Evolutionary conservation across 2,888 invertebrate species (phyloP).

Genomic region (Carterocephalus palaemon): DNA sequence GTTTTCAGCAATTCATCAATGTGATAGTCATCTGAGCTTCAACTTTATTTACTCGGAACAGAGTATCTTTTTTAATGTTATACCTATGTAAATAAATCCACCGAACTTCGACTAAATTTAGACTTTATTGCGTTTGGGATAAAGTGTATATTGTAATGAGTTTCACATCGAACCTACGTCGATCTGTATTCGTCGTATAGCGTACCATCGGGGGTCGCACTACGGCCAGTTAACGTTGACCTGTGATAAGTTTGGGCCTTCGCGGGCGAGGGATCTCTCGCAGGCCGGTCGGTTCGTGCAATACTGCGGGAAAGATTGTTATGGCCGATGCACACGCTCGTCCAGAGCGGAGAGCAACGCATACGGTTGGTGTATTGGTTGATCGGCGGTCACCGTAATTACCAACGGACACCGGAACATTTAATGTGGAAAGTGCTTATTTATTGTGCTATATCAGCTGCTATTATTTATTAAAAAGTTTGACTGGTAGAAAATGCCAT

Average conservation of each 20-base stretch:
- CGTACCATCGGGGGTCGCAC: neutral
- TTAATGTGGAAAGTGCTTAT: too few species aligned
- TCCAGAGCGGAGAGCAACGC: too few species aligned
- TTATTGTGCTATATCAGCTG: too few species aligned
- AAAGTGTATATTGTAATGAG: neutral
- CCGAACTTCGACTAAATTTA: neutral
- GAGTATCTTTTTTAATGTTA: neutral
- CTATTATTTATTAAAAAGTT: too few species aligned
- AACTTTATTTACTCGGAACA: neutral
- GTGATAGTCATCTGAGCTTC: neutral
- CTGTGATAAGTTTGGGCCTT: neutral
- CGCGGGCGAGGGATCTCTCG: neutral
- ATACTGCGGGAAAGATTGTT: slow-evolving; percentile 2
- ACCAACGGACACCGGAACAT: too few species aligned
- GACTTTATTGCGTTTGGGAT: slow-evolving; percentile 1
- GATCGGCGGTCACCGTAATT: too few species aligned
- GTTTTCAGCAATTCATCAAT: slow-evolving; percentile 6
- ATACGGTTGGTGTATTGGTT: too few species aligned
- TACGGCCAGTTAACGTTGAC: neutral
- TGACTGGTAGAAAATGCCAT: too few species aligned
- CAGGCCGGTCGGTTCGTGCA: neutral
- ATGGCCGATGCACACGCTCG: too few species aligned
- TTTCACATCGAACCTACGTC: neutral
- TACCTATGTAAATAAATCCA: slow-evolving; percentile 2
- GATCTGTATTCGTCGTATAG: neutral